Percentiles rank a stretch among this genome's conserved stretches.
Conservation (phyloP, 2,113 vertebrate species). For the Scatophagus argus region DNA sequence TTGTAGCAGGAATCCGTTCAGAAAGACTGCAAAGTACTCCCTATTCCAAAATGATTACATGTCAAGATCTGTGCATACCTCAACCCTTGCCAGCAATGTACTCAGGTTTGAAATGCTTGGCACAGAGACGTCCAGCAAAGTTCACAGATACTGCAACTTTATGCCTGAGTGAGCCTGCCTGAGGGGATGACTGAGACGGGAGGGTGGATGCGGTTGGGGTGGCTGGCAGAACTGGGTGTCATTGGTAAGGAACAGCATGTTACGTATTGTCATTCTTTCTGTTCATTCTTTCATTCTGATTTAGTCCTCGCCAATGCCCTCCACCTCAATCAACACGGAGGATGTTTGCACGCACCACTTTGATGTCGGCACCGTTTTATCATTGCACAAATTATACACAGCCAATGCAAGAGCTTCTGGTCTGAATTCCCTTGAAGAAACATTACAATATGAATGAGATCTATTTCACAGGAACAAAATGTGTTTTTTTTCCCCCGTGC, state of each 20-base stretch:
- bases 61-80: conserved; percentile 2
- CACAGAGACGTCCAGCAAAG: neutral
- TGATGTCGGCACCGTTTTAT: conserved; percentile 64
- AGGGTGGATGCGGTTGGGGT: too few species aligned
- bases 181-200: too few species aligned
- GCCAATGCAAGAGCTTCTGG: conserved; percentile 36
- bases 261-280: conserved; percentile 22
- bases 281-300: conserved; percentile 24
- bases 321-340: conserved; percentile 26
- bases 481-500: conserved; percentile 51
- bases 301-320: conserved; percentile 5
- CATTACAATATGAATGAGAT: conserved; percentile 75
- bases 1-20: too few species aligned
- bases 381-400: conserved; percentile 44
- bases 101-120: conserved; percentile 11
- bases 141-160: conserved; percentile 7
- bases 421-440: conserved; percentile 68
- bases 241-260: conserved; percentile 6
- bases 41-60: neutral
- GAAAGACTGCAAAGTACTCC: neutral
- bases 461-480: conserved; percentile 40
- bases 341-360: conserved; percentile 54
- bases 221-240: neutral
- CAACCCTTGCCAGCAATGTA: neutral
- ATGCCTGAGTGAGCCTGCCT: conserved; percentile 12